phyloP scores from a whole-genome alignment of 2,797 vertebrate genomes.

The Darevskia nairensis region DNA sequence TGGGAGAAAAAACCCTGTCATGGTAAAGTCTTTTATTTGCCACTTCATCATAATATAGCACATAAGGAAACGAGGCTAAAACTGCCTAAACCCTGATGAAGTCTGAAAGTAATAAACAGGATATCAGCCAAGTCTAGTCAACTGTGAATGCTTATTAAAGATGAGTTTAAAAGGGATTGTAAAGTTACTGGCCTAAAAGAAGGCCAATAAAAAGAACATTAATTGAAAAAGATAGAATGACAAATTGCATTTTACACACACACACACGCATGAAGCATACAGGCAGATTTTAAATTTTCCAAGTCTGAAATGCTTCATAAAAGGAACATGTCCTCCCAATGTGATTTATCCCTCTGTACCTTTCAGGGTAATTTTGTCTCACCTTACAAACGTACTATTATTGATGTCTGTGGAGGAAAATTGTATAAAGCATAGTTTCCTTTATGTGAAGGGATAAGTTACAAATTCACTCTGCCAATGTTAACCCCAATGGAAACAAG shows the following conservation, averaged over 20 bases:
- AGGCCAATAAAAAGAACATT: slow-evolving; percentile 58
- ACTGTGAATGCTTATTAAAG: slow-evolving; percentile 62
- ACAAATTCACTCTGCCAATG: slow-evolving; percentile 56
- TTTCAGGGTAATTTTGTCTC: slow-evolving; percentile 54
- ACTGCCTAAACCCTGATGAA: slow-evolving; percentile 28
- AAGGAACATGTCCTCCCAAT: slow-evolving; percentile 29
- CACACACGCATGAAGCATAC: background rate
- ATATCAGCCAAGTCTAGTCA: slow-evolving; percentile 47
- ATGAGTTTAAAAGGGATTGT: slow-evolving; percentile 54
- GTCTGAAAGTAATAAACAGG: slow-evolving; percentile 55
- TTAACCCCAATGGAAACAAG: slow-evolving; percentile 64
- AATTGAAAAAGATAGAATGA: slow-evolving; percentile 55
- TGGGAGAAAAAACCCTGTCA: background rate
- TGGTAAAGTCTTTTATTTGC: slow-evolving; percentile 46
- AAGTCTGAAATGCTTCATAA: slow-evolving; percentile 45
- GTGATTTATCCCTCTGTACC: slow-evolving; percentile 46
- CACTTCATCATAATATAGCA: slow-evolving; percentile 49
- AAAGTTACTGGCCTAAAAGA: slow-evolving; percentile 58
- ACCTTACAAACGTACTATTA: slow-evolving; percentile 46
- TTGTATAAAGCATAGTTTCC: slow-evolving; percentile 39
- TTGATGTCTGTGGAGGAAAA: slow-evolving; percentile 54
- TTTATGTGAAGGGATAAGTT: slow-evolving; percentile 54
- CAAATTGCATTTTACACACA: slow-evolving; percentile 14
- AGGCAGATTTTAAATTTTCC: slow-evolving; percentile 27
- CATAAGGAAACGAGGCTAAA: slow-evolving; percentile 41